A percentile compares a stretch with the other conserved stretches of the same genome.
Evolutionary conservation across 2,113 vertebrate genomes (phyloP).

Genomic region (Azemiops feae): DNA sequence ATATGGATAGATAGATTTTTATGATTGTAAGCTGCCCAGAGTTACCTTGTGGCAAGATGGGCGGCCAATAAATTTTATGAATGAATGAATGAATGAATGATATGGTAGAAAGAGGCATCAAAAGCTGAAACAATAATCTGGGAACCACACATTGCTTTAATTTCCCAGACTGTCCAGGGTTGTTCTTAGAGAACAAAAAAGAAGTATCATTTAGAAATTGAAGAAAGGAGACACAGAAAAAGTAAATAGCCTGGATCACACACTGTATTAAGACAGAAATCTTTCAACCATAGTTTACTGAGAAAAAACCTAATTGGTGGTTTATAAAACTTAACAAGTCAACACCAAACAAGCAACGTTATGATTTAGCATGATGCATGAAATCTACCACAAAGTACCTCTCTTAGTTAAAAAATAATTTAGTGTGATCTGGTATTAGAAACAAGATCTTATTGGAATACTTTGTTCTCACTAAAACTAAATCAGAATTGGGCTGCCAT

Average conservation of each 20-base stretch:
- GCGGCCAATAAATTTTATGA: background rate
- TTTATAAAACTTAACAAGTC: background rate
- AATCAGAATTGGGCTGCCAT: background rate
- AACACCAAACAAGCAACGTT: background rate
- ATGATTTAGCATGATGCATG: background rate
- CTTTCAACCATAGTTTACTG: background rate
- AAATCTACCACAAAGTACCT: background rate
- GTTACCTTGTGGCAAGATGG: too few species aligned
- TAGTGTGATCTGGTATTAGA: background rate
- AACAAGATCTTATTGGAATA: background rate
- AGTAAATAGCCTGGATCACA: background rate
- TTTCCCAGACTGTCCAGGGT: background rate
- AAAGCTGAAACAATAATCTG: background rate
- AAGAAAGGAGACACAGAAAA: background rate
- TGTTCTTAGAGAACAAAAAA: background rate
- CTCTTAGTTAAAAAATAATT: background rate
- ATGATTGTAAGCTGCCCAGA: background rate
- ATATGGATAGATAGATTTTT: background rate
- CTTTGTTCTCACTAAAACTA: background rate
- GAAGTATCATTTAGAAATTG: background rate
- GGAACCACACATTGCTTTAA: background rate
- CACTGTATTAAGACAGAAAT: background rate
- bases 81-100: background rate
- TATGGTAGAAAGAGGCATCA: background rate
- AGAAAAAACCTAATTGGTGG: background rate